Conservation (phyloP, 2,113 vertebrate genomes). For the Ardeotis arabs region DNA sequence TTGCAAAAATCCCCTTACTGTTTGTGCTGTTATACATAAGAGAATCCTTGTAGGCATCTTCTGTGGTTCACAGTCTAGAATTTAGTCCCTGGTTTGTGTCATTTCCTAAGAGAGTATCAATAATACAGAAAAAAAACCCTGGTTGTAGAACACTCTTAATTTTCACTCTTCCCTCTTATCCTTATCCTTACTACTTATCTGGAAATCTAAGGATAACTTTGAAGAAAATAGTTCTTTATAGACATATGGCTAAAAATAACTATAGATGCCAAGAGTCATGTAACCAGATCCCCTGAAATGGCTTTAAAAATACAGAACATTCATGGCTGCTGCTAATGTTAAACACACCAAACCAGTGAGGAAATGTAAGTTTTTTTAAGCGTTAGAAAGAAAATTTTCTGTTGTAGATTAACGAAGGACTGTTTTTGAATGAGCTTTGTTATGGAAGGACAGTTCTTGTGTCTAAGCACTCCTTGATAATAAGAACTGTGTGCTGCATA, state of each 20-base stretch:
- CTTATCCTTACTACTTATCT: background rate
- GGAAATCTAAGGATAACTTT: background rate
- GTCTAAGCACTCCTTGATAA: background rate
- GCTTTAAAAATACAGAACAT: background rate
- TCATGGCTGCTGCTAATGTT: background rate
- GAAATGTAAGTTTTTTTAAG: background rate
- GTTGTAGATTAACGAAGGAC: background rate
- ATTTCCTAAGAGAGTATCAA: conserved; percentile 1
- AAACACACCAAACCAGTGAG: background rate
- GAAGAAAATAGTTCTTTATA: background rate
- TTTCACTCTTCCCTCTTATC: background rate
- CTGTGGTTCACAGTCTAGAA: background rate
- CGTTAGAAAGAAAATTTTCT: background rate
- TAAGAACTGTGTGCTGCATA: background rate
- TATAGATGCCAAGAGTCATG: background rate
- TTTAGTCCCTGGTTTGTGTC: conserved; percentile 19
- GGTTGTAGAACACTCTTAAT: conserved; percentile 10
- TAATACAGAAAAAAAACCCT: background rate
- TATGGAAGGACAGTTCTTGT: background rate
- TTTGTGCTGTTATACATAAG: background rate
- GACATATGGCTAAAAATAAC: background rate
- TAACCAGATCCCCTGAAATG: background rate
- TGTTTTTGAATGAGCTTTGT: background rate
- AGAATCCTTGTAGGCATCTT: conserved; percentile 21
- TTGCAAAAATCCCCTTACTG: background rate